These are phyloP conservation scores for Neocrepidodera transversa DNA, from an alignment of 2,888 invertebrate genomes.

Conservation along the genomic window DNA sequence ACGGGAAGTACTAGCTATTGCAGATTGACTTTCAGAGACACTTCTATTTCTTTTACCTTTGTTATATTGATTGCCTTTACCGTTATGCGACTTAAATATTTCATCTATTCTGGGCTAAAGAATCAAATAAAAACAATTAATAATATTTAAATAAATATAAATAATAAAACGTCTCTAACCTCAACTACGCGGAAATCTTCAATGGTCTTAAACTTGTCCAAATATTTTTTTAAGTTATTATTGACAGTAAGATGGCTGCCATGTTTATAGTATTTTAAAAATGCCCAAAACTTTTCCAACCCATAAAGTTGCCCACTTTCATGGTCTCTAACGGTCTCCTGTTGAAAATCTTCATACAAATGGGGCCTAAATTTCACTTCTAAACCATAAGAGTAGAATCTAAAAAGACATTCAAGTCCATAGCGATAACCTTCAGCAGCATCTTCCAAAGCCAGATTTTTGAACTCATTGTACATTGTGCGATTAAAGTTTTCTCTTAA, in stretches of 20 bases:
- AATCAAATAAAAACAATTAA: slow-evolving; percentile 22
- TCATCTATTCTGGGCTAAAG: slow-evolving; percentile 70
- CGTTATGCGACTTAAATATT: slow-evolving; percentile 61
- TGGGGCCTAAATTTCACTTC: slow-evolving; percentile 96
- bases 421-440: slow-evolving; percentile 89
- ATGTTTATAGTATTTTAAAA: slow-evolving; percentile 94
- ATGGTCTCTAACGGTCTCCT: slow-evolving; percentile 88
- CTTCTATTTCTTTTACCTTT: slow-evolving; percentile 68
- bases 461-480: slow-evolving; percentile 98
- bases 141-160: slow-evolving; percentile 43
- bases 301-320: slow-evolving; percentile 96
- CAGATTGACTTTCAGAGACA: slow-evolving; percentile 67
- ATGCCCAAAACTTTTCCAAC: slow-evolving; percentile 99
- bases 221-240: slow-evolving; percentile 72
- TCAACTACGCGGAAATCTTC: slow-evolving; percentile 88
- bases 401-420: slow-evolving; percentile 86
- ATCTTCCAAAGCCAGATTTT: slow-evolving; percentile 91
- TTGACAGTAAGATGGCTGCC: slow-evolving; percentile 77
- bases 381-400: slow-evolving; percentile 97
- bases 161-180: slow-evolving; percentile 60
- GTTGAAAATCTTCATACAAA: slow-evolving; percentile 94
- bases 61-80: slow-evolving; percentile 60
- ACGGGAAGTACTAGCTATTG: slow-evolving; percentile 44
- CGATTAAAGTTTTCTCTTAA: slow-evolving; percentile 97
- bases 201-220: slow-evolving; percentile 83